These are phyloP conservation scores for Lethenteron reissneri DNA, from an alignment of 2,113 vertebrate genomes.

Conservation along the genomic window DNA sequence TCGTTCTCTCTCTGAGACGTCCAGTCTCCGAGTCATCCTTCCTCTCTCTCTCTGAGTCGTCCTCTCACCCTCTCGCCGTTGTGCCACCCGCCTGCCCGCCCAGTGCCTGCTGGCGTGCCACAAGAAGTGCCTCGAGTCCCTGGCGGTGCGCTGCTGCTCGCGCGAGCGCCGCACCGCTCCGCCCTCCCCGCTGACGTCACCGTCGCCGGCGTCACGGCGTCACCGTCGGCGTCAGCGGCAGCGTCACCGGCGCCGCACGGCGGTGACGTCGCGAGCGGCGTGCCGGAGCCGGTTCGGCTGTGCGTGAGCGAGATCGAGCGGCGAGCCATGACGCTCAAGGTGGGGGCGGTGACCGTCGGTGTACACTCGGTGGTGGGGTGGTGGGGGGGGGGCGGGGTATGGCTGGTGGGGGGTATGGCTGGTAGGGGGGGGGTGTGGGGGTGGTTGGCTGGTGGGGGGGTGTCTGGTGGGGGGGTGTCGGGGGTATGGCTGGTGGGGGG, in stretches of 20 bases:
- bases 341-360: constrained; percentile 13
- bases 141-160: constrained; percentile 85
- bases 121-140: constrained; percentile 78
- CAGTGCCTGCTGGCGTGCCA: constrained; percentile 85
- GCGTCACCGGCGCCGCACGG: background rate
- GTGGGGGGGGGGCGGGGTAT: too few species aligned
- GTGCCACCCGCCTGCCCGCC: background rate
- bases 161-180: constrained; percentile 60
- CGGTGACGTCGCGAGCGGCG: constrained; percentile 28
- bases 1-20: too few species aligned
- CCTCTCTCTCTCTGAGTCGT: background rate
- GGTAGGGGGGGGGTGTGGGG: too few species aligned
- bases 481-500: too few species aligned
- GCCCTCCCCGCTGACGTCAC: constrained; percentile 16
- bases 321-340: constrained; percentile 65
- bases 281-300: constrained; percentile 73
- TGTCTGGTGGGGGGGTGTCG: too few species aligned
- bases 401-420: too few species aligned
- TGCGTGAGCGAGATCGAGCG: constrained; percentile 67
- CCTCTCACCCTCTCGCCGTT: too few species aligned
- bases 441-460: too few species aligned
- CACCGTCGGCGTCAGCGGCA: background rate
- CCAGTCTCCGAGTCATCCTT: too few species aligned
- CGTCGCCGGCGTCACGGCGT: background rate
- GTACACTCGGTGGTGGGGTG: too few species aligned